Conservation (phyloP, 2,888 invertebrate genomes). For the Diaphora mendica region DNA sequence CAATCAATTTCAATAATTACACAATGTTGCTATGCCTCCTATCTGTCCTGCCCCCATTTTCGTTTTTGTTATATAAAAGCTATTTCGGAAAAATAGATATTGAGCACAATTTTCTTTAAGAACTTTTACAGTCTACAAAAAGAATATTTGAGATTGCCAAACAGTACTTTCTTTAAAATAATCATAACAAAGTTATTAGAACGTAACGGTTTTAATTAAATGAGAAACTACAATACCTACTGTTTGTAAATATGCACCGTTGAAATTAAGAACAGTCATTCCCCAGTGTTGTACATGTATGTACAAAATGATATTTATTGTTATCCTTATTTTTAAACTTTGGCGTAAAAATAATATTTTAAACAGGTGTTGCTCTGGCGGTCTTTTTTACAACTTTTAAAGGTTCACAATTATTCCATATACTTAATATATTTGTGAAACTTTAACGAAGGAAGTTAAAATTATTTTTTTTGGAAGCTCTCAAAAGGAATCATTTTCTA, state of each 20-base stretch:
- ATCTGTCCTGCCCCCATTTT: constrained; percentile 72
- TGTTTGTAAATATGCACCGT: neutral
- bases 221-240: neutral
- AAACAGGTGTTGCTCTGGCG: no score
- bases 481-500: no score
- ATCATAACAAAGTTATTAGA: constrained; percentile 41
- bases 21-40: constrained; percentile 66
- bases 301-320: neutral
- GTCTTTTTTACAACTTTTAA: no score
- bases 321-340: neutral
- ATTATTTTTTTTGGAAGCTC: no score
- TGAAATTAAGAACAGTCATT: neutral
- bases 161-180: constrained; percentile 15
- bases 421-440: no score
- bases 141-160: constrained; percentile 1
- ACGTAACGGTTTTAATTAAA: constrained; percentile 18
- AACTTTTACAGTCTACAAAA: neutral
- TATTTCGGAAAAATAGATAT: neutral
- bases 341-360: no score
- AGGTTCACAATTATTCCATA: no score
- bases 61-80: neutral
- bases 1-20: constrained; percentile 47
- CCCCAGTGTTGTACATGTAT: neutral
- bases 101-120: neutral
- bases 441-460: no score